phyloP scores from a whole-genome alignment of 2,113 vertebrate genomes.

The Penelope pileata region DNA sequence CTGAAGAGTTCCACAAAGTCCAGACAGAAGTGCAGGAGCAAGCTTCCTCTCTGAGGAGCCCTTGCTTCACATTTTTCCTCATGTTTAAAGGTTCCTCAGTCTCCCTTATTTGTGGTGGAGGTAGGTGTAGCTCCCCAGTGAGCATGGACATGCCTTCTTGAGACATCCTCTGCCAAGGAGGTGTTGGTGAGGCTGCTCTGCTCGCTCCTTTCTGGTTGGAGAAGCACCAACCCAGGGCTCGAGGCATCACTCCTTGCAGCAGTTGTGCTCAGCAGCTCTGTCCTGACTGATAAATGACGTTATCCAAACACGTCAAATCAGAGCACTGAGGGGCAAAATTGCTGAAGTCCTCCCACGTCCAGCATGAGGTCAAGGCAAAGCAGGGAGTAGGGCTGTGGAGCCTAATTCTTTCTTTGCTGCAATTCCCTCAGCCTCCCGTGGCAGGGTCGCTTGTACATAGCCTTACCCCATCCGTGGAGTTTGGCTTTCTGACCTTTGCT shows the following conservation, averaged over 20 bases:
- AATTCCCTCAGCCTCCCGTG: conserved; percentile 41
- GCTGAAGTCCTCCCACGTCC: neutral
- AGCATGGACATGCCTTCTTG: neutral
- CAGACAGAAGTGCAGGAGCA: neutral
- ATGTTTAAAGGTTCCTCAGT: neutral
- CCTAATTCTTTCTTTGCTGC: neutral
- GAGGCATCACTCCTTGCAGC: neutral
- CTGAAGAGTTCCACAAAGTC: neutral
- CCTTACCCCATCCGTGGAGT: neutral
- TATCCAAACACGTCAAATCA: conserved; percentile 10
- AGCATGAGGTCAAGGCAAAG: conserved; percentile 13
- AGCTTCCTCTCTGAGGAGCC: accelerated
- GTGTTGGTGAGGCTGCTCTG: accelerated
- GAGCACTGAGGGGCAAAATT: neutral
- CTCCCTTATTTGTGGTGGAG: neutral
- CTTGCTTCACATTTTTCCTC: neutral
- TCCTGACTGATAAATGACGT: conserved; percentile 7
- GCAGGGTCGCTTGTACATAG: neutral
- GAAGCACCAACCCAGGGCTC: neutral
- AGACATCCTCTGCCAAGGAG: accelerated
- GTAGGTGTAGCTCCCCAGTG: neutral
- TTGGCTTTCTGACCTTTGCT: conserved; percentile 10
- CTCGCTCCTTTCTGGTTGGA: neutral
- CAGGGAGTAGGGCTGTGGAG: neutral
- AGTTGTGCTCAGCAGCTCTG: neutral